These are phyloP conservation scores for Patiria miniata DNA, from an alignment of 35 echinoderm and acorn worm species.

Conservation along the genomic window DNA sequence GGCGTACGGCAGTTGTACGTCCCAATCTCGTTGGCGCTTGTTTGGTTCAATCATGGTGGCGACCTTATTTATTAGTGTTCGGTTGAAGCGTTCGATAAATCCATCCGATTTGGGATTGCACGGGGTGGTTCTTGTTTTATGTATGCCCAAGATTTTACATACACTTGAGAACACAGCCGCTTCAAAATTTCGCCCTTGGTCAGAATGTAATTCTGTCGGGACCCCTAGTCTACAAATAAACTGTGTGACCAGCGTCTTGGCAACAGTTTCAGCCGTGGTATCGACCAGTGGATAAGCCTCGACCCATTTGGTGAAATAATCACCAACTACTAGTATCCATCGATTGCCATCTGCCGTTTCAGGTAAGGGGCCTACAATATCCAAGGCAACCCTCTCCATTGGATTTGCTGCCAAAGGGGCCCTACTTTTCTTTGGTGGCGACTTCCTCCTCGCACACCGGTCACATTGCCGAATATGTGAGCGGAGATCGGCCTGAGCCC, in stretches of 20 bases:
- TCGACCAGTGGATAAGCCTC: no score
- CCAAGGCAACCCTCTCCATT: constrained; percentile 36
- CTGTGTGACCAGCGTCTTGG: constrained; percentile 6
- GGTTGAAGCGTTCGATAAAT: no score
- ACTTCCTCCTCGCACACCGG: constrained; percentile 23
- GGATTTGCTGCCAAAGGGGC: no score
- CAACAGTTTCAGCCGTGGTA: no score
- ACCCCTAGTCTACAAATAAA: constrained; percentile 54
- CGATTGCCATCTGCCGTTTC: constrained; percentile 21
- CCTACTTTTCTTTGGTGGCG: no score
- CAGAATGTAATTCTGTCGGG: no score
- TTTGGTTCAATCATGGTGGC: constrained; percentile 30
- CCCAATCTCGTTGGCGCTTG: neutral
- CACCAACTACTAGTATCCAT: constrained; percentile 19
- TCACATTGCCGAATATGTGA: constrained; percentile 24
- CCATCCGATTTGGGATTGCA: constrained; percentile 52
- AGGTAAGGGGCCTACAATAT: constrained; percentile 1
- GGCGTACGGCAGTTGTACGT: neutral
- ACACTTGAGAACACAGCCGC: constrained; percentile 28
- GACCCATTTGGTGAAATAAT: constrained; percentile 42
- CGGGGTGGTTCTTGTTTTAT: constrained; percentile 40
- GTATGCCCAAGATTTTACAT: constrained; percentile 35
- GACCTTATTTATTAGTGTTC: no score
- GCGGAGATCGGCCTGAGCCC: constrained; percentile 35
- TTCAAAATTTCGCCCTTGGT: no score